These are phyloP conservation scores for Lepus oiostolus DNA, from an alignment of 2,797 vertebrate species.

Conservation along the genomic window DNA sequence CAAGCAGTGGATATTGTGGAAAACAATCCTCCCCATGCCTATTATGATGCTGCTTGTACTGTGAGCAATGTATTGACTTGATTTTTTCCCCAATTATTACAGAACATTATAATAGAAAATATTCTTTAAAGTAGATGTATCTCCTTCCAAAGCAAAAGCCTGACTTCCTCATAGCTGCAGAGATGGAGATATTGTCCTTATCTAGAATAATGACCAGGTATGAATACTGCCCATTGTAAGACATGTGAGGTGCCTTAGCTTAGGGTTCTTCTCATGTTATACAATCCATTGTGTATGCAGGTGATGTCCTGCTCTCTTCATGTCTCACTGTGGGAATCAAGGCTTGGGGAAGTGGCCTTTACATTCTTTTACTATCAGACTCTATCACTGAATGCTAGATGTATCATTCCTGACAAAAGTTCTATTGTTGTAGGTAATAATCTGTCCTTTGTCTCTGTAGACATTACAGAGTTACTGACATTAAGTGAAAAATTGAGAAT, in stretches of 20 bases:
- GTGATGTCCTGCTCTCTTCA: background rate
- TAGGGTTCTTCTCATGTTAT: background rate
- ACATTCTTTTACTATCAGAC: too few species aligned
- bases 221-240: background rate
- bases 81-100: background rate
- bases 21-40: background rate
- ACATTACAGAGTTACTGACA: background rate
- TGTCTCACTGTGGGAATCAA: background rate
- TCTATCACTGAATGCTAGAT: too few species aligned
- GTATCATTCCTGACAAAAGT: too few species aligned
- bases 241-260: background rate
- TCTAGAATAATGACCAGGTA: background rate
- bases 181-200: background rate
- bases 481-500: background rate
- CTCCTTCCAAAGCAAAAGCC: background rate
- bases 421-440: background rate
- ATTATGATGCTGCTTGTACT: background rate
- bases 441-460: background rate
- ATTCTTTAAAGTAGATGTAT: background rate
- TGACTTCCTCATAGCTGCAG: background rate
- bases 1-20: background rate
- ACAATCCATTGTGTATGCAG: background rate
- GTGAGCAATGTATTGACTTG: background rate
- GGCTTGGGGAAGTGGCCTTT: background rate
- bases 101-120: background rate